phyloP scores from a whole-genome alignment of 1,140 invertebrate species.

The Anoplolepis gracilipes region DNA sequence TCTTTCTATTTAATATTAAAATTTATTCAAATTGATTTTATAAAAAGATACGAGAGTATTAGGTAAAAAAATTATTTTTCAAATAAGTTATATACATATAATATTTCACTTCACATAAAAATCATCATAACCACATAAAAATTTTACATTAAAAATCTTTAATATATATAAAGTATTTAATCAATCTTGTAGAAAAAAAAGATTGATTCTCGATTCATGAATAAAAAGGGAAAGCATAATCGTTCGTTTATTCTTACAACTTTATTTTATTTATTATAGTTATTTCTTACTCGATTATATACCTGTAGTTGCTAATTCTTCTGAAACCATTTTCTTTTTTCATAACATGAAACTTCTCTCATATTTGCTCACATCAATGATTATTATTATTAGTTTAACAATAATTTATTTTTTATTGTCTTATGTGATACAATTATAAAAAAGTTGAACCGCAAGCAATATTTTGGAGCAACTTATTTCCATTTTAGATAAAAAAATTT shows the following conservation, averaged over 20 bases:
- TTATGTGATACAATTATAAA: background rate
- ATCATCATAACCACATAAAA: no score
- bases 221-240: background rate
- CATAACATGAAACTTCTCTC: conserved; percentile 23
- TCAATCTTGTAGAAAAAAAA: background rate
- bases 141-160: background rate
- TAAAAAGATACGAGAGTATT: background rate
- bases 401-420: background rate
- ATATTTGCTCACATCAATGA: background rate
- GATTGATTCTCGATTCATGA: background rate
- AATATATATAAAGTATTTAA: background rate
- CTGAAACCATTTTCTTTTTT: background rate
- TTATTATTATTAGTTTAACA: background rate
- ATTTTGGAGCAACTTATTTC: background rate
- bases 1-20: no score
- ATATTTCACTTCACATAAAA: conserved; percentile 2
- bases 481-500: background rate
- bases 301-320: background rate
- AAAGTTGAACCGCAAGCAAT: background rate
- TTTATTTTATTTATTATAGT: background rate
- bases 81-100: background rate
- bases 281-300: background rate
- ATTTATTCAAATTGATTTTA: background rate
- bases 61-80: background rate
- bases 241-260: background rate